Base-by-base conservation (phyloP, 2,113 vertebrate genomes). In the Nesogale talazaci region DNA sequence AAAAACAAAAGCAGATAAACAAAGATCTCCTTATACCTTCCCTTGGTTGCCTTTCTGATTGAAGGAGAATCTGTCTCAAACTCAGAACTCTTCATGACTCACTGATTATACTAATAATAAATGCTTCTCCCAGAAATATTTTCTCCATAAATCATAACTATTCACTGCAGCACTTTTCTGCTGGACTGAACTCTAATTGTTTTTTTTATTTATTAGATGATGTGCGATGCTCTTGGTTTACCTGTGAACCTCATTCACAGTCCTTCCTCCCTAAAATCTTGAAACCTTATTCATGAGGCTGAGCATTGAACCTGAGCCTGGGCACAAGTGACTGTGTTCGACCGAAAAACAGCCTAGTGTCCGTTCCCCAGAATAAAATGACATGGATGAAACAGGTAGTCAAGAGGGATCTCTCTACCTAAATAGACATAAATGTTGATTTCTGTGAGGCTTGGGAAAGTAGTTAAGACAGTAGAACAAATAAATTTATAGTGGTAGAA, bases 121-220 rank as follows among this genome's bases (percentile, higher is more conserved):
- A 72, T 6, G 20, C 2, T 77, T 34, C 36, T 67, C 3, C 2
- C 1, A 88, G 40, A 79, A 16, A 76, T 77, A 85, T 92, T 88
- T 89, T 63, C 56, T 31, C 15, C 27, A 36, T 83, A 29, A 40
- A 29, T 20, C 31, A 1, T 36, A 83, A 52, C 36, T 67, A 34
- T 3, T 86, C 29, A 63, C 16, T 90, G 27, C 17, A 27, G 31
- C 82, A 25, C 42, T 89, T 94, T 4, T 70, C 25, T 88, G 79
- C 57, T 40, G 46, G 7, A 78, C 14, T 77, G 27, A 92, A 15
- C 0, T 22, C n/a, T 81, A 79, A 89, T 83, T 94, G 85, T 69
- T 92, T 92, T 92, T 92, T 93, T 94, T 93, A 90, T 92, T 93
- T 90, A 94, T 85, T 82, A 65, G 56, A 70, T 56, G 75, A 67